Evolutionary conservation across 1,140 invertebrate species (phyloP).

Genomic region (Brachionus koreanus): DNA sequence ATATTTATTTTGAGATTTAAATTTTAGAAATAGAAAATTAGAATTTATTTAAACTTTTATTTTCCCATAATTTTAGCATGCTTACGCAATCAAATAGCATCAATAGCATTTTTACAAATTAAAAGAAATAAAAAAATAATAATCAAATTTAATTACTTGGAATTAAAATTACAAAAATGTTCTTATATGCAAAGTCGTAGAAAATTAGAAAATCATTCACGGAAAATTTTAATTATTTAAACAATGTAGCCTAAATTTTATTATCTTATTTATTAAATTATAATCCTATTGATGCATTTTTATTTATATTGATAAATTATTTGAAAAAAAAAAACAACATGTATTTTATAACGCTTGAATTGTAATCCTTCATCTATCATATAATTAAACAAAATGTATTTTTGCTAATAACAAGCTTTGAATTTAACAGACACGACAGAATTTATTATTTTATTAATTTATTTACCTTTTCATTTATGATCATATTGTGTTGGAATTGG

Average conservation of each 20-base stretch:
- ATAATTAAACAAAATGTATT: not conserved
- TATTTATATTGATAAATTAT: not conserved
- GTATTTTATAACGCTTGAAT: not conserved
- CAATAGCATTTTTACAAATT: no score
- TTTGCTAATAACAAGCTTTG: not conserved
- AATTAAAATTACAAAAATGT: no score
- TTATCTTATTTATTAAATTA: not conserved
- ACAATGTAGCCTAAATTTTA: not conserved
- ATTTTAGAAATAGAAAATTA: no score
- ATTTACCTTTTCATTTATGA: constrained; percentile 9
- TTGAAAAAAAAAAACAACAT: not conserved
- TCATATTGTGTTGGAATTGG: not conserved
- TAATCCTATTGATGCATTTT: not conserved
- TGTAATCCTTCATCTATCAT: not conserved
- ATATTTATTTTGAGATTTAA: no score
- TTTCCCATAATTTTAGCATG: no score
- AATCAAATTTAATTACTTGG: no score
- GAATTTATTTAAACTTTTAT: no score
- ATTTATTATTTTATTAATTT: not conserved
- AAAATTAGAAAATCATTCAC: no score
- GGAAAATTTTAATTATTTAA: not conserved
- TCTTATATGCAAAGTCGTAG: no score
- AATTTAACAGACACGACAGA: not conserved
- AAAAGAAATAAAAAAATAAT: no score
- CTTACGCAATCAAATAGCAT: no score